phyloP scores from a whole-genome alignment of 1,140 invertebrate species.

The Riptortus pedestris region DNA sequence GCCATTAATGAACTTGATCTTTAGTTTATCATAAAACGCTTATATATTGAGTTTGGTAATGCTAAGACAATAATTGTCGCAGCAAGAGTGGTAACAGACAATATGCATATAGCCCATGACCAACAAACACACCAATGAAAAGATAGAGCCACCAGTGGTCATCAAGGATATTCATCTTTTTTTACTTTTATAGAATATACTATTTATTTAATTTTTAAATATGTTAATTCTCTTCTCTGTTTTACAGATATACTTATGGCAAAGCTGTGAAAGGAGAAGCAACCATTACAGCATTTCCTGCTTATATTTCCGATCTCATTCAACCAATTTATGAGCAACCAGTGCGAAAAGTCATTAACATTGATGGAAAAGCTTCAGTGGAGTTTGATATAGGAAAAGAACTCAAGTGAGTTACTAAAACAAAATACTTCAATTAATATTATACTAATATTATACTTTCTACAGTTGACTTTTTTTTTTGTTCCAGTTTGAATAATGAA shows the following conservation, averaged over 20 bases:
- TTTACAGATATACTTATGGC: slow-evolving; percentile 63
- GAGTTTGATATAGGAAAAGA: slow-evolving; percentile 65
- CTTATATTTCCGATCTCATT: slow-evolving; percentile 63
- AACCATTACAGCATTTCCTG: slow-evolving; percentile 61
- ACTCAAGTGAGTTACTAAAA: slow-evolving; percentile 40
- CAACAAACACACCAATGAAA: too few relatives aligned
- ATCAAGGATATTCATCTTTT: too few relatives aligned
- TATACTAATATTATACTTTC: background rate
- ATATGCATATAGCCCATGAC: too few relatives aligned
- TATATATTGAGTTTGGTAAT: too few relatives aligned
- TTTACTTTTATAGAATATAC: too few relatives aligned
- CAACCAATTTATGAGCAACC: slow-evolving; percentile 67
- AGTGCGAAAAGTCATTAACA: slow-evolving; percentile 64
- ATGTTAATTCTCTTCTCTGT: slow-evolving; percentile 19
- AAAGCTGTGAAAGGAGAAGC: slow-evolving; percentile 70
- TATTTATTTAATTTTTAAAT: too few relatives aligned
- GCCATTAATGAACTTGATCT: too few relatives aligned
- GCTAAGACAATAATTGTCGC: too few relatives aligned
- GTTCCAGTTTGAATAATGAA: slow-evolving; percentile 52
- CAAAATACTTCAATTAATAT: background rate
- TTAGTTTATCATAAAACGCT: too few relatives aligned
- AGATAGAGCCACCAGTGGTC: too few relatives aligned
- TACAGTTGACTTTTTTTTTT: background rate
- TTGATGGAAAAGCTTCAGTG: slow-evolving; percentile 63
- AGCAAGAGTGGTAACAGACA: too few relatives aligned